These are phyloP conservation scores for Melanaphis sacchari DNA, from an alignment of 1,140 invertebrate genomes.

Conservation along the genomic window DNA sequence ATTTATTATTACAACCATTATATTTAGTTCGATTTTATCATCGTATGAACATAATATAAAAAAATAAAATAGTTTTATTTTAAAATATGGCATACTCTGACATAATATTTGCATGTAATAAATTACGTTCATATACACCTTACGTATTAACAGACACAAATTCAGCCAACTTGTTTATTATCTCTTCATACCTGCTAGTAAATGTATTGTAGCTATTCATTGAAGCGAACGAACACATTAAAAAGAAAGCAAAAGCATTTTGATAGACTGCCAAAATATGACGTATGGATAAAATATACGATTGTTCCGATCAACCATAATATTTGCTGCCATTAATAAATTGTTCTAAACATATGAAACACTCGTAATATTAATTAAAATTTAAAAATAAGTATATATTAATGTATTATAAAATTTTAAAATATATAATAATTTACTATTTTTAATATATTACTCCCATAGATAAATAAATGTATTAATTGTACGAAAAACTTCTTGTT, in stretches of 20 bases:
- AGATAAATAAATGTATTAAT: not conserved
- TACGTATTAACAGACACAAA: not conserved
- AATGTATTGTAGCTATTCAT: slow-evolving; percentile 31
- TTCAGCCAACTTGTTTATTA: not conserved
- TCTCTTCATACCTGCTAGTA: slow-evolving; percentile 5
- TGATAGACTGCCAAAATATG: slow-evolving; percentile 32
- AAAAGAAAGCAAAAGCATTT: slow-evolving; percentile 11
- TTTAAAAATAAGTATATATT: not conserved
- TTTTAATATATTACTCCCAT: not conserved
- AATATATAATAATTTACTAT: no score
- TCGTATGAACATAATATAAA: not conserved
- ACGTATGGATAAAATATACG: not conserved
- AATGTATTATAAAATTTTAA: no score
- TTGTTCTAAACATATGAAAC: not conserved
- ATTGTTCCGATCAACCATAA: not conserved
- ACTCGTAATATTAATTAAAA: not conserved
- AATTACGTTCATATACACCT: not conserved
- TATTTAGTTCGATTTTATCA: not conserved
- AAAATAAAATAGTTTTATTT: not conserved
- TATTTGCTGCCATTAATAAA: not conserved
- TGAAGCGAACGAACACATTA: not conserved
- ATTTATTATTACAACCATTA: not conserved
- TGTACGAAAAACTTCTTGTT: not conserved
- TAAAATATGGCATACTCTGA: not conserved
- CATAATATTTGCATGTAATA: not conserved